Evolutionary conservation across 2,888 invertebrate species (phyloP).

Genomic region (Drosophila longiperda): DNA sequence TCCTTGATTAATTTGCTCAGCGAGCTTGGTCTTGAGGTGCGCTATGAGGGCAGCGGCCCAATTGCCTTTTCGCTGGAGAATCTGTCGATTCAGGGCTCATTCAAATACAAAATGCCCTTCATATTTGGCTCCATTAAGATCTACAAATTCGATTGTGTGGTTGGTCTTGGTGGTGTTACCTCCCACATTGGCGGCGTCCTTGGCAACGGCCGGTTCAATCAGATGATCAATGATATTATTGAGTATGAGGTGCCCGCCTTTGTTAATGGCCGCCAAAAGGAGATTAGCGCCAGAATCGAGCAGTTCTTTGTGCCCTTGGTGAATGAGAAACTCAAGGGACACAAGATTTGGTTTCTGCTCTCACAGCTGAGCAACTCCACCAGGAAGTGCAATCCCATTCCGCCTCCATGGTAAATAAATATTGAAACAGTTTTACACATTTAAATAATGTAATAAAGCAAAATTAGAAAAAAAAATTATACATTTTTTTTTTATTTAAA

Average conservation of each 20-base stretch:
- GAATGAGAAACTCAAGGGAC: constrained; percentile 72
- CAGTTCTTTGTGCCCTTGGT: constrained; percentile 69
- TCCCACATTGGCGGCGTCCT: constrained; percentile 80
- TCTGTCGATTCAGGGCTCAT: constrained; percentile 75
- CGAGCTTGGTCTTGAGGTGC: constrained; percentile 71
- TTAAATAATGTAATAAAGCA: neutral
- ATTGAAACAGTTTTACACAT: neutral
- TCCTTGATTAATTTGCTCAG: constrained; percentile 69
- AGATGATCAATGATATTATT: constrained; percentile 71
- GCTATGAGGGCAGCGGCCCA: constrained; percentile 78
- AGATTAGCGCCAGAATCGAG: constrained; percentile 73
- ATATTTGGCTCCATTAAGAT: constrained; percentile 81
- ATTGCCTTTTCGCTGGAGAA: constrained; percentile 73
- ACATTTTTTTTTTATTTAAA: neutral
- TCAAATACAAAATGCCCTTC: constrained; percentile 82
- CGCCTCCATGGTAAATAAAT: constrained; percentile 73
- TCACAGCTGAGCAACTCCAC: constrained; percentile 26
- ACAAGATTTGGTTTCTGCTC: constrained; percentile 79
- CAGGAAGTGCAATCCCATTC: constrained; percentile 69
- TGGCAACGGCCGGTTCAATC: constrained; percentile 76
- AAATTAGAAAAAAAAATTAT: neutral
- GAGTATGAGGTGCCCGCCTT: constrained; percentile 71
- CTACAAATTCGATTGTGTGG: constrained; percentile 73
- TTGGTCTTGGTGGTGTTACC: constrained; percentile 71
- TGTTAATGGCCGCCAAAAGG: constrained; percentile 69